phyloP scores from a whole-genome alignment of 2,888 invertebrate genomes.

The Trachelus troglodyta region DNA sequence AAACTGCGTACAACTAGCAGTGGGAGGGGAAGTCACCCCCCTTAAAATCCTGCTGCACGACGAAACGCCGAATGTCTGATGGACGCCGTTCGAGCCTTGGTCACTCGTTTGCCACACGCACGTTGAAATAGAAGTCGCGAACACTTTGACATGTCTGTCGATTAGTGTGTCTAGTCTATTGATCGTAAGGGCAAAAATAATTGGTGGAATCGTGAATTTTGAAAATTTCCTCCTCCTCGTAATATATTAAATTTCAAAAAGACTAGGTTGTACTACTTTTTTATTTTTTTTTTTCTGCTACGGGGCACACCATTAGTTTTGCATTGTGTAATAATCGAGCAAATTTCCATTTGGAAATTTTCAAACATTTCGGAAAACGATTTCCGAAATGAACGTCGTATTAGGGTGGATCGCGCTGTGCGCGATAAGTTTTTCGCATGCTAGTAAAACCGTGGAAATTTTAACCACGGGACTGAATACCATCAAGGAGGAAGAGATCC shows the following conservation, averaged over 20 bases:
- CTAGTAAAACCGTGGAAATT: conserved; percentile 50
- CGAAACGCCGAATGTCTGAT: background rate
- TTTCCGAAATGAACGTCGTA: background rate
- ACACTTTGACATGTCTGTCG: background rate
- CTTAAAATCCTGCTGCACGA: background rate
- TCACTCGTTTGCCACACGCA: conserved; percentile 40
- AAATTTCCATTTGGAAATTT: background rate
- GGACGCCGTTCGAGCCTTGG: conserved; percentile 29
- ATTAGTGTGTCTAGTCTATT: background rate
- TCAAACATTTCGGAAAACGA: background rate
- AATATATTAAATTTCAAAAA: background rate
- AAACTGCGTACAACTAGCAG: background rate
- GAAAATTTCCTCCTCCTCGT: background rate
- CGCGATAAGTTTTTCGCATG: conserved; percentile 14
- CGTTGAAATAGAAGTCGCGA: conserved; percentile 10
- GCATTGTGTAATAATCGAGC: background rate
- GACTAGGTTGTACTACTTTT: background rate
- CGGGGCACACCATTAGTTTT: background rate
- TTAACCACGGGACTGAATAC: conserved; percentile 34
- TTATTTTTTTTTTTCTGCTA: background rate
- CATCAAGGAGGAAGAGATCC: conserved; percentile 53
- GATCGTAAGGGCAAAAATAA: background rate
- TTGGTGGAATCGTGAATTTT: background rate
- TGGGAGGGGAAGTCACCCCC: background rate
- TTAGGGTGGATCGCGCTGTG: conserved; percentile 9